These are phyloP conservation scores for Pandemis corylana DNA, from an alignment of 2,888 invertebrate species.

Conservation along the genomic window DNA sequence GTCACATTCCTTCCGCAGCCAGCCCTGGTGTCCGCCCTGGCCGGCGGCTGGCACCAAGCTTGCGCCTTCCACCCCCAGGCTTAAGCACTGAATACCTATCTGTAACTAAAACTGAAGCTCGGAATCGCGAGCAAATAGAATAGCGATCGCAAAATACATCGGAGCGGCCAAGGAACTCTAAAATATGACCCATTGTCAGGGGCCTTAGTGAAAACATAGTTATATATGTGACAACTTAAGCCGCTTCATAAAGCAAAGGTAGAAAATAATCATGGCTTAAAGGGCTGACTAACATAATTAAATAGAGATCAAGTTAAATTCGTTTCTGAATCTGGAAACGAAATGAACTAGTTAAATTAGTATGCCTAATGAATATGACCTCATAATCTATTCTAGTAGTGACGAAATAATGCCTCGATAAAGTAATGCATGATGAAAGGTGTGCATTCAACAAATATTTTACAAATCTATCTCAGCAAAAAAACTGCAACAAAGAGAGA, in stretches of 20 bases:
- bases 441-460: conserved; percentile 30
- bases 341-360: not conserved
- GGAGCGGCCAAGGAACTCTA: not conserved
- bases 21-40: conserved; percentile 35
- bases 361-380: not conserved
- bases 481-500: conserved; percentile 57
- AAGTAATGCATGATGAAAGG: conserved; percentile 21
- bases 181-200: not conserved
- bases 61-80: not conserved
- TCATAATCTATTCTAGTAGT: not conserved
- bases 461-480: conserved; percentile 53
- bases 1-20: conserved; percentile 67
- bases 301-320: not conserved
- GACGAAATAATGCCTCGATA: conserved; percentile 19
- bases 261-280: too few species aligned
- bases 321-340: not conserved
- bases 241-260: too few species aligned
- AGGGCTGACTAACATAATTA: not conserved
- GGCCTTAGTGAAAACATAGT: too few species aligned
- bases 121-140: not conserved
- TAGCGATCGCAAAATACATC: not conserved
- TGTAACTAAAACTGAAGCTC: not conserved
- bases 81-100: not conserved
- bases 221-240: too few species aligned
- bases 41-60: conserved; percentile 22